Base-by-base conservation (phyloP, 92 coral and sea anemone species). In the Porites rus region DNA sequence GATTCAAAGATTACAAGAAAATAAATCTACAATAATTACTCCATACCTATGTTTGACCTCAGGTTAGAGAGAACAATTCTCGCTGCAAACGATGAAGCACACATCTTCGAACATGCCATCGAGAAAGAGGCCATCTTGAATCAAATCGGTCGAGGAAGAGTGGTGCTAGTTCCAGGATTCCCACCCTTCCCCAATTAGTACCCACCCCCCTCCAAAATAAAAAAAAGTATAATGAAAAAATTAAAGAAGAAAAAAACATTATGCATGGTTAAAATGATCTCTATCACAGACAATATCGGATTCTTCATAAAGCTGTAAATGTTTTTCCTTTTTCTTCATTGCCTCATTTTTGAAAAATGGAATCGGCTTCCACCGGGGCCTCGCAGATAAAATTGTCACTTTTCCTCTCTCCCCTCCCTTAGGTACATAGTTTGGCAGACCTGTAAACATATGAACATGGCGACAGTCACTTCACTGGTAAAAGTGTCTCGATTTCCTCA, bases 111-210 rank as follows among this genome's bases (percentile, higher is more conserved):
- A 28, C 76, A 81, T 18, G 86, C 69, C 77, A 81, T 10, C 17
- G 77, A 46, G 13, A 56, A 24, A 56, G 65, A 52, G 69, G 69
- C 77, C 86, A 81, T 81, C 56, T 81, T 81, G 84, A 81, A 69
- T 25, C 46, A 7, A 12, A 6, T 8, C 1, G 18, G 1, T 53
- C 38, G 76, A 69, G 65, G 51, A 18, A 31, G 43, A 71, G 22
- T 81, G 76, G 85, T 9, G 70, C 85, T 17, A 67, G 65, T 2
- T 0, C 25, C 16, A 0, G 7, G 31, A 1, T 13, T 22, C 18
- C 8, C 7, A 7, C 25, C 46, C 73, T 51, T 4, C 6, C 46
- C 46, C 46, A 38, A 38, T 38, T 38, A 38, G 4, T 31, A 31
- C 38, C 38, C 38, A 31, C 38, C 38, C 38, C 38, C 38, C 38